Evolutionary conservation across 2,797 vertebrate species (phyloP).

Genomic region (Tragelaphus eurycerus): DNA sequence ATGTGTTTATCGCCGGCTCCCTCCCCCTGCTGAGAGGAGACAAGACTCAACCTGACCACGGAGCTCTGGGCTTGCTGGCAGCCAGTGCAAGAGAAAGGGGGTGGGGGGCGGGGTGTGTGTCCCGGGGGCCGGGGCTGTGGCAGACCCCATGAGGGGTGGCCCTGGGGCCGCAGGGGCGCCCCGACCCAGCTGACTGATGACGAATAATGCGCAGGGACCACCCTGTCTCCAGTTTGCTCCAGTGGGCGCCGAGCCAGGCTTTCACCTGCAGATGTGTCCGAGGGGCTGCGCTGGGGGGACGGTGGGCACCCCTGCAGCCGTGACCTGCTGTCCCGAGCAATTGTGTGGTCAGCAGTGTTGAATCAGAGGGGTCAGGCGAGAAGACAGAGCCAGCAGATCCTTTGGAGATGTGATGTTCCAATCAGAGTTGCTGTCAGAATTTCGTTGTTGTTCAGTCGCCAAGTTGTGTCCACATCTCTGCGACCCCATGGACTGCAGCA

Average conservation of each 20-base stretch:
- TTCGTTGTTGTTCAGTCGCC: background rate
- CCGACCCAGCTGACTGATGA: conserved; percentile 50
- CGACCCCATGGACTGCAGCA: accelerated
- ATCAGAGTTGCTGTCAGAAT: background rate
- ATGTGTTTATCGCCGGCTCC: conserved; percentile 66
- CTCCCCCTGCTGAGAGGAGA: conserved; percentile 54
- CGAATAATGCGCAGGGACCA: conserved; percentile 32
- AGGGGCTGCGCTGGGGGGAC: accelerated
- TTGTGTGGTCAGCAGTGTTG: background rate
- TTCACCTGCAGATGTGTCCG: accelerated
- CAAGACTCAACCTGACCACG: conserved; percentile 79
- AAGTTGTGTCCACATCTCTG: background rate
- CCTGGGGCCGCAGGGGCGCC: background rate
- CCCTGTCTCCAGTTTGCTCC: background rate
- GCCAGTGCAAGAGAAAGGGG: conserved; percentile 65
- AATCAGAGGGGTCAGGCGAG: background rate
- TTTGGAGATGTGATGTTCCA: background rate
- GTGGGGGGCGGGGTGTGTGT: conserved; percentile 58
- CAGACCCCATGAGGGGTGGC: conserved; percentile 47
- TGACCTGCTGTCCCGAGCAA: accelerated
- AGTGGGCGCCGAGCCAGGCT: background rate
- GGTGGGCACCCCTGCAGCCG: accelerated
- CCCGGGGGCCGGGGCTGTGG: conserved; percentile 69
- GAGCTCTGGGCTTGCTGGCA: conserved; percentile 80
- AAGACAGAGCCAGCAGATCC: background rate